These are phyloP conservation scores for Oreohelix idahoensis DNA, from an alignment of 1,140 invertebrate species.

Conservation along the genomic window DNA sequence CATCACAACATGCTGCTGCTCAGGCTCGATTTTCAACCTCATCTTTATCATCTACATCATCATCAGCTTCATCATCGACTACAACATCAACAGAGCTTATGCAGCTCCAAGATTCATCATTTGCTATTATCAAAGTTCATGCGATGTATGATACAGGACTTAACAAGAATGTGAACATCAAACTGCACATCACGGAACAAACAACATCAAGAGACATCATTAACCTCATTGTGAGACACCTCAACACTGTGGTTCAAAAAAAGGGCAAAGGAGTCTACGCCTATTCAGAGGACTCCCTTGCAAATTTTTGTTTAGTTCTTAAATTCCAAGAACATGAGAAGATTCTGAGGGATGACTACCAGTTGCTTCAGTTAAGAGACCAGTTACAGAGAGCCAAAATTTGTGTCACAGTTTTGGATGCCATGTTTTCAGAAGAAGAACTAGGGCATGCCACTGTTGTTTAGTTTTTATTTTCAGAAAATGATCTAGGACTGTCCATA, in stretches of 20 bases:
- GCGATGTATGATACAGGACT: slow-evolving; percentile 95
- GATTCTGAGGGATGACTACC: slow-evolving; percentile 93
- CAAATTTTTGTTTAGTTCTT: slow-evolving; percentile 93
- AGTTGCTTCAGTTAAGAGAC: slow-evolving; percentile 82
- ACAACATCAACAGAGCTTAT: neutral
- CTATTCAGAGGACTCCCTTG: slow-evolving; percentile 78
- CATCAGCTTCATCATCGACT: slow-evolving; percentile 13
- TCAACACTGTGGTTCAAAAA: slow-evolving; percentile 91
- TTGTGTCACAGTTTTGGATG: slow-evolving; percentile 29
- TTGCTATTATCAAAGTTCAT: slow-evolving; percentile 82
- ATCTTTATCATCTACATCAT: slow-evolving; percentile 16
- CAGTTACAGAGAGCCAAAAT: slow-evolving; percentile 31
- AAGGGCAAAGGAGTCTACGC: slow-evolving; percentile 89
- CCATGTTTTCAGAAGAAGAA: slow-evolving; percentile 24
- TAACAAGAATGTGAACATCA: slow-evolving; percentile 91
- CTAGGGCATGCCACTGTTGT: slow-evolving; percentile 28
- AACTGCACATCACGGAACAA: slow-evolving; percentile 89
- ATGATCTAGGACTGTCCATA: no score
- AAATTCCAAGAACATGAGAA: slow-evolving; percentile 93
- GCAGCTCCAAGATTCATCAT: slow-evolving; percentile 30
- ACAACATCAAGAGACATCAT: slow-evolving; percentile 95
- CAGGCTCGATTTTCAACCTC: neutral
- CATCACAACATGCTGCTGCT: neutral
- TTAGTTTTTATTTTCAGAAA: no score
- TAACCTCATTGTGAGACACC: slow-evolving; percentile 93